Conservation (phyloP, 1,140 invertebrate genomes). For the Thalassaphorura encarpata region DNA sequence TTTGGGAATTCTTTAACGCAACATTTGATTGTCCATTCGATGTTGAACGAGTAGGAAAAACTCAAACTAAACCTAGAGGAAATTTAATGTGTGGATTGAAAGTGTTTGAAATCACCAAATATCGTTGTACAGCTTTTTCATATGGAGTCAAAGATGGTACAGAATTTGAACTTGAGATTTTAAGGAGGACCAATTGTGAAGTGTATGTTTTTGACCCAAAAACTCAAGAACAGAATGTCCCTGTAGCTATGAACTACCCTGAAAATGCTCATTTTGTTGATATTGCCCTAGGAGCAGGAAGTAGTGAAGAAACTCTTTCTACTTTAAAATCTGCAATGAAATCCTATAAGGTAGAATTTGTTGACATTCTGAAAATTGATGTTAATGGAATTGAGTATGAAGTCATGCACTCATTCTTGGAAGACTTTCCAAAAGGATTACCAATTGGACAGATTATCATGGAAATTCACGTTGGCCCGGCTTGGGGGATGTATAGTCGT, state of each 20-base stretch:
- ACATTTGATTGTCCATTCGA: slow-evolving; percentile 2
- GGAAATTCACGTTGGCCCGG: slow-evolving; percentile 1
- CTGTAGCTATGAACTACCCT: too few relatives aligned
- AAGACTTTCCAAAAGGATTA: not conserved
- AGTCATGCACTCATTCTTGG: not conserved
- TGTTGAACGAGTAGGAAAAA: not conserved
- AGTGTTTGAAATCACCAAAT: not conserved
- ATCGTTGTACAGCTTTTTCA: slow-evolving; percentile 13
- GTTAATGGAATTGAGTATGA: slow-evolving; percentile 6
- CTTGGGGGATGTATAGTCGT: not conserved
- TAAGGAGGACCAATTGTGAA: slow-evolving; percentile 2
- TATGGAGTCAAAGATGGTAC: slow-evolving; percentile 1
- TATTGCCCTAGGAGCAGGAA: too few relatives aligned
- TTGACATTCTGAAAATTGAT: slow-evolving; percentile 15
- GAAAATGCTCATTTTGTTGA: too few relatives aligned
- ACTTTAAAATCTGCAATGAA: not conserved
- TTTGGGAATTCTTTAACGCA: slow-evolving; percentile 7
- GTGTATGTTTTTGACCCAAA: slow-evolving; percentile 8
- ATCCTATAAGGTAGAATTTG: not conserved
- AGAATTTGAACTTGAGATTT: slow-evolving; percentile 8
- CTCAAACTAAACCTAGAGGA: not conserved
- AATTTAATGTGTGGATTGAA: slow-evolving; percentile 16
- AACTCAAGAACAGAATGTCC: too few relatives aligned
- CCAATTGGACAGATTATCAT: slow-evolving; percentile 7
- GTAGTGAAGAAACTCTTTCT: too few relatives aligned